phyloP scores from a whole-genome alignment of 2,113 vertebrate genomes.

The Brachyhypopomus gauderio region DNA sequence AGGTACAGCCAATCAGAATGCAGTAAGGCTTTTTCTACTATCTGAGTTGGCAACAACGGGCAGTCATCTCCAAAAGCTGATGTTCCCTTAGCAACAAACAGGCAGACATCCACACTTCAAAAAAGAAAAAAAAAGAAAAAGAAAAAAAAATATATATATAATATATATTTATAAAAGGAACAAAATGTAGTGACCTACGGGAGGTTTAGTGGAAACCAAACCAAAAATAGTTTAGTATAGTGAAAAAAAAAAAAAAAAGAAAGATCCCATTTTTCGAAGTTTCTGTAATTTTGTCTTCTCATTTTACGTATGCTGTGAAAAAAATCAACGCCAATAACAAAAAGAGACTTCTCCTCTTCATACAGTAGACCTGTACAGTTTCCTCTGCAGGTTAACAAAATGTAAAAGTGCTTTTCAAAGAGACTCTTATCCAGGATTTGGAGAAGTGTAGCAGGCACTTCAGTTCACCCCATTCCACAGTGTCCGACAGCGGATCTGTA shows the following conservation, averaged over 20 bases:
- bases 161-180: slow-evolving; percentile 55
- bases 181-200: slow-evolving; percentile 35
- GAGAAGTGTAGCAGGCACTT: slow-evolving; percentile 78
- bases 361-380: slow-evolving; percentile 62
- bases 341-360: slow-evolving; percentile 47
- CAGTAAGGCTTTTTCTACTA: slow-evolving; percentile 46
- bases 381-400: slow-evolving; percentile 70
- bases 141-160: slow-evolving; percentile 56
- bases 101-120: slow-evolving; percentile 60
- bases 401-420: slow-evolving; percentile 74
- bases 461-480: slow-evolving; percentile 65
- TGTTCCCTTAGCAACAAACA: slow-evolving; percentile 49
- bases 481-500: slow-evolving; percentile 59
- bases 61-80: slow-evolving; percentile 43
- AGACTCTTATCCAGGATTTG: slow-evolving; percentile 68
- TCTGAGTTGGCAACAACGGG: slow-evolving; percentile 40
- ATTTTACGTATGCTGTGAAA: slow-evolving; percentile 55
- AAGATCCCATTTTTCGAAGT: slow-evolving; percentile 25
- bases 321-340: slow-evolving; percentile 45
- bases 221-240: neutral
- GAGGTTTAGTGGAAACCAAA: slow-evolving; percentile 47
- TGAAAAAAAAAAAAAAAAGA: neutral
- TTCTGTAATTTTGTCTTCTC: slow-evolving; percentile 40
- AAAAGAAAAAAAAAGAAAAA: slow-evolving; percentile 58
- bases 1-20: slow-evolving; percentile 52